phyloP scores from a whole-genome alignment of 2,888 invertebrate species.

The Eupithecia insigniata region DNA sequence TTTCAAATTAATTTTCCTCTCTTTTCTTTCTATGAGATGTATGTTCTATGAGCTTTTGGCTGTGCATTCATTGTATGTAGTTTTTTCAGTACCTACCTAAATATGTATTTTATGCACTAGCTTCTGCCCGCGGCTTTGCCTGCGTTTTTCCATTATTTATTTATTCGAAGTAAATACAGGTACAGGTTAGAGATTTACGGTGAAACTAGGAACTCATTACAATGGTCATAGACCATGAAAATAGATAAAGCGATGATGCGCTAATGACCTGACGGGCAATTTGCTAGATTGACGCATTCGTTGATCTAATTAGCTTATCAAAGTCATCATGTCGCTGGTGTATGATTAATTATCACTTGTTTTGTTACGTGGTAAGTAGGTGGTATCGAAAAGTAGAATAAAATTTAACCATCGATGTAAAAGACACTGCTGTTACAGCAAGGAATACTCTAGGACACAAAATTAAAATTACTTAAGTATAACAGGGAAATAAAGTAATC shows the following conservation, averaged over 20 bases:
- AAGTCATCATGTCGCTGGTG: background rate
- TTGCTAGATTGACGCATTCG: background rate
- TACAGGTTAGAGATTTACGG: background rate
- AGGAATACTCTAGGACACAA: no score
- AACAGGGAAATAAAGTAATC: no score
- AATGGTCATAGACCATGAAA: conserved; percentile 11
- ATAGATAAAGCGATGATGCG: conserved; percentile 10
- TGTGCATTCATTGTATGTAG: background rate
- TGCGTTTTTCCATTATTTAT: background rate
- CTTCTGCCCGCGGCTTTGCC: background rate
- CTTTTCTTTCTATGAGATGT: no score
- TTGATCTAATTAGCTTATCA: conserved; percentile 1
- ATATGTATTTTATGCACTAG: background rate
- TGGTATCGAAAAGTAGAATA: no score
- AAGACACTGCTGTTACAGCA: no score
- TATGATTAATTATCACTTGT: background rate
- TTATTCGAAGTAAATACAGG: background rate
- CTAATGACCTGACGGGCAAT: conserved; percentile 12
- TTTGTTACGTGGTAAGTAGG: background rate
- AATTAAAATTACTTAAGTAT: no score
- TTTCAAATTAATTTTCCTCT: no score
- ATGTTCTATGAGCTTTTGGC: background rate
- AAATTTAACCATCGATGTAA: no score
- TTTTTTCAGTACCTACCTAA: background rate
- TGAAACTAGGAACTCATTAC: conserved; percentile 2